Base-by-base conservation (phyloP, 2,797 vertebrate species). In the Sardinella longiceps region DNA sequence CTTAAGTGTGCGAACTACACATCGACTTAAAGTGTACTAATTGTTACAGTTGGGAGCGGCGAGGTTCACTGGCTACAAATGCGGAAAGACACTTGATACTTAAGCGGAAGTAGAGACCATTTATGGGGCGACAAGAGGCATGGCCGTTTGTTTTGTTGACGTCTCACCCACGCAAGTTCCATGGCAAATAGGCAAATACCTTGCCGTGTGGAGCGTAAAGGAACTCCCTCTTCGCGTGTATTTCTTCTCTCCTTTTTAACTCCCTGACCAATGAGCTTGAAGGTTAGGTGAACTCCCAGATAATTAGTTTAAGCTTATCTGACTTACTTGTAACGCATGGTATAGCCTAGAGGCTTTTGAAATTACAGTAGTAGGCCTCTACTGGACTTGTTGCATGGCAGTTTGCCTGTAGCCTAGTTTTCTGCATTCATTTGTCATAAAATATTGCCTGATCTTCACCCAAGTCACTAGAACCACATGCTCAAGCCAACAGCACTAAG, bases 271-370 rank as follows among this genome's bases (percentile, higher is more conserved):
- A 74, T 74, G 33, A 74, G 66, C 66, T 74, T 74, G 33, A 74
- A 39, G 66, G 66, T 39, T 74, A 74, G 30, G 66, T 74, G 66
- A 74, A 74, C 66, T 74, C 66, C 66, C 66, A 37, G 66, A 74
- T 74, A 74, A 74, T 39, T 37, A 37, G 14, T 18, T 74, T 74
- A 74, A 74, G 30, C 66, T 60, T 25, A 60, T 60, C n/a, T 60
- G 23, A 60, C 56, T 60, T 23, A 60, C 56, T 60, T 60, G 56
- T 60, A 60, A 60, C 11, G n/a, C 9, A 25, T 60, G 56, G 14
- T 5, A 2, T 53, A 53, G 53, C 23, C 11, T 28, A 28, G 12
- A 60, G 28, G 25, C 28, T 5, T 70, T 30, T 30, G 28, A 9
- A 2, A 30, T 3, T n/a, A 25, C 6, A 63, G 10, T 63, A 0